phyloP scores from a whole-genome alignment of 2,797 vertebrate species.

The Pseudochromis fuscus region DNA sequence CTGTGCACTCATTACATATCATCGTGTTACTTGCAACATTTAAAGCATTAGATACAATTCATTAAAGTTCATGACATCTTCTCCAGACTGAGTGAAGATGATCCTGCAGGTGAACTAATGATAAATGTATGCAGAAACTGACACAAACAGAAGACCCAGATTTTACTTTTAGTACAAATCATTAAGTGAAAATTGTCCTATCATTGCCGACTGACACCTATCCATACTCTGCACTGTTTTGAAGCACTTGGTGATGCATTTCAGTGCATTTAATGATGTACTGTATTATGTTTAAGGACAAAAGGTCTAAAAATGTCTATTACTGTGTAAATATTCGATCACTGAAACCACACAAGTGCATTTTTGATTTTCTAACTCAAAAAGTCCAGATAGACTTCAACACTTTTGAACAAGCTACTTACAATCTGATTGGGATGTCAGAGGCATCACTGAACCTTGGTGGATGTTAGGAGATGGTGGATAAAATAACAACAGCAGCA shows the following conservation, averaged over 20 bases:
- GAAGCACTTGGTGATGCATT: slow-evolving; percentile 4
- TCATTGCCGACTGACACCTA: too few relatives aligned
- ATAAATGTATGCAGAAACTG: slow-evolving; percentile 7
- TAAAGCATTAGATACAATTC: slow-evolving; percentile 1
- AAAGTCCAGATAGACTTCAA: not conserved
- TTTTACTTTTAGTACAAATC: not conserved
- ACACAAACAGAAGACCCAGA: slow-evolving; percentile 4
- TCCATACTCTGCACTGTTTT: not conserved
- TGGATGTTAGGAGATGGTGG: slow-evolving; percentile 20
- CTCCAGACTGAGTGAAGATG: not conserved
- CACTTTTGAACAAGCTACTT: slow-evolving; percentile 13
- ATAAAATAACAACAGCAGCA: slow-evolving; percentile 21
- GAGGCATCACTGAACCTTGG: not conserved
- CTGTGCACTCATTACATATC: not conserved
- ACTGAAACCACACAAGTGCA: slow-evolving; percentile 7
- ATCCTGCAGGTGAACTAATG: not conserved
- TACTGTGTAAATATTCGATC: not conserved
- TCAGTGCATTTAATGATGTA: slow-evolving; percentile 14
- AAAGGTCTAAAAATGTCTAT: not conserved
- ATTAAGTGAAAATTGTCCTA: not conserved
- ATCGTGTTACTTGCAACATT: slow-evolving; percentile 7
- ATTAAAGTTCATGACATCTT: not conserved
- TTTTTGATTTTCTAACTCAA: not conserved
- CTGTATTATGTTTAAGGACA: not conserved
- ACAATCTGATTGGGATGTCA: slow-evolving; percentile 9